These are phyloP conservation scores for Xestoiulus laeticollis DNA, from an alignment of 2,888 invertebrate genomes.

Conservation along the genomic window DNA sequence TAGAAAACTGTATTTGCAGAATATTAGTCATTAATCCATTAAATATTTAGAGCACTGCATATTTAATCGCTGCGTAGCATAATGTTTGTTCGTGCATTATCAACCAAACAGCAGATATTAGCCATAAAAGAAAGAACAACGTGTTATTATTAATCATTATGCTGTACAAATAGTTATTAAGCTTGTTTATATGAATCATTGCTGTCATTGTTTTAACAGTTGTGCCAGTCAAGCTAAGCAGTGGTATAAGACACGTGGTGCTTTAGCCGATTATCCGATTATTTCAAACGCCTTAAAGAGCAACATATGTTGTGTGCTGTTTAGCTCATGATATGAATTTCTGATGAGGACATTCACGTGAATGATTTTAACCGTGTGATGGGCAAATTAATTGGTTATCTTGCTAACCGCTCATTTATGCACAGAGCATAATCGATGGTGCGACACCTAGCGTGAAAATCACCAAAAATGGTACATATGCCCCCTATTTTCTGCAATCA, in stretches of 20 bases:
- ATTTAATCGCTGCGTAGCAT: not conserved
- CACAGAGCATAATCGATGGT: too few relatives aligned
- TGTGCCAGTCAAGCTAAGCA: not conserved
- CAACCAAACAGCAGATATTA: not conserved
- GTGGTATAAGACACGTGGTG: too few relatives aligned
- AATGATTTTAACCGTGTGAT: too few relatives aligned
- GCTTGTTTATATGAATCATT: not conserved
- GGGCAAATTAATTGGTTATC: too few relatives aligned
- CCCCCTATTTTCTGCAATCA: too few relatives aligned
- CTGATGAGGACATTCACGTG: too few relatives aligned
- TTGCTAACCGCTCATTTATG: too few relatives aligned
- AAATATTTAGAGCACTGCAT: not conserved
- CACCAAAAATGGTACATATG: too few relatives aligned
- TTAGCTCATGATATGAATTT: too few relatives aligned
- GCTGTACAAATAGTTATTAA: not conserved
- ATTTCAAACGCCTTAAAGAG: not conserved
- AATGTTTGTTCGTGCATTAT: not conserved
- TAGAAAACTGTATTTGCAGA: not conserved
- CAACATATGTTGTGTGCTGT: too few relatives aligned
- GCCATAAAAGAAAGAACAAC: not conserved
- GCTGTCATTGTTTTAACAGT: not conserved
- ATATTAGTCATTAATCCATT: not conserved
- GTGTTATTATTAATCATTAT: not conserved
- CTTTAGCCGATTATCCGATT: too few relatives aligned
- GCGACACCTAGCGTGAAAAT: too few relatives aligned